Evolutionary conservation across 2,113 vertebrate species (phyloP).

Genomic region (Hassar affinis): DNA sequence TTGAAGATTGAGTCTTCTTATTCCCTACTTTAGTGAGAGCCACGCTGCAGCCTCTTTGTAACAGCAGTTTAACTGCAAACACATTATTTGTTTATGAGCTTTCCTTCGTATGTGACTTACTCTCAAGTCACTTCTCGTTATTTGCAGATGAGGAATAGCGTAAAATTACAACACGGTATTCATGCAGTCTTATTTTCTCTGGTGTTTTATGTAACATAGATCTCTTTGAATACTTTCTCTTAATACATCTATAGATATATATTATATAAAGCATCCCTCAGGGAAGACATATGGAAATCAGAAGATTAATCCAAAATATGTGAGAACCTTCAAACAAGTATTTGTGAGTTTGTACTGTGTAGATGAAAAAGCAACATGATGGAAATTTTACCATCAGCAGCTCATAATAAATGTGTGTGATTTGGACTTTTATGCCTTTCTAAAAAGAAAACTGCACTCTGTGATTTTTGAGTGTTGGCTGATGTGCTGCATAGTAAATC

Average conservation of each 20-base stretch:
- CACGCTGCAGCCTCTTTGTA: slow-evolving; percentile 18
- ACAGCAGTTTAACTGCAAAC: slow-evolving; percentile 36
- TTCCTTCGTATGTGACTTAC: not conserved
- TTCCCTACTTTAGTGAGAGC: slow-evolving; percentile 23
- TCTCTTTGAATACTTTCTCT: not conserved
- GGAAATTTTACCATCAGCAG: not conserved
- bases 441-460: not conserved
- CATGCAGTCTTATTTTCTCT: not conserved
- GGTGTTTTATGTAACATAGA: not conserved
- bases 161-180: slow-evolving; percentile 27
- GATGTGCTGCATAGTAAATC: not conserved
- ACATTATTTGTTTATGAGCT: slow-evolving; percentile 29
- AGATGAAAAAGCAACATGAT: not conserved
- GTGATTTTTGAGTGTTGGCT: not conserved
- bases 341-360: not conserved
- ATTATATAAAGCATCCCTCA: not conserved
- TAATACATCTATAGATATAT: not conserved
- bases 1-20: slow-evolving; percentile 22
- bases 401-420: not conserved
- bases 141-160: slow-evolving; percentile 18
- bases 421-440: not conserved
- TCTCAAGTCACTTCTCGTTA: slow-evolving; percentile 22
- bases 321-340: not conserved
- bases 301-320: not conserved
- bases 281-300: not conserved